Base-by-base conservation (phyloP, 2,113 vertebrate species). In the Hydropotes inermis region DNA sequence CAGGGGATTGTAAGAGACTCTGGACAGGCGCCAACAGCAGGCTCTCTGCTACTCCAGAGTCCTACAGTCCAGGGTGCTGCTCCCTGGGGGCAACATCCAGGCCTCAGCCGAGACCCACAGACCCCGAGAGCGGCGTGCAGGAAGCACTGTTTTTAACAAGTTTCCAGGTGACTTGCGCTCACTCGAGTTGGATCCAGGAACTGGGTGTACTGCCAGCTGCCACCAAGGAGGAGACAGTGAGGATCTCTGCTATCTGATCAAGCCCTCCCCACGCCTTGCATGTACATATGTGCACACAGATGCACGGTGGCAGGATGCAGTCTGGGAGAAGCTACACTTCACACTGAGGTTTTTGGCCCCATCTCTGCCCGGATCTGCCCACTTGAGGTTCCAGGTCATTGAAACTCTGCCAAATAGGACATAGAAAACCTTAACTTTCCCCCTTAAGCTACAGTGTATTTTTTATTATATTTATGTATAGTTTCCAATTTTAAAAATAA, bases 81-180 rank as follows among this genome's bases (percentile, higher is more conserved):
- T 10, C 43, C 19, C 25, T 2, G 39, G 7, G 39, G 1, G 15
- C 1, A 10, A 64, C 33, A 12, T 33, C 61, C n/a, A 5, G 33
- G 54, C 33, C 84, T 60, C 17, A 0, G 45, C 14, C 60, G 5
- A 57, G 27, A 45, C 84, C 27, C 0, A 6, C 0, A 0, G 45
- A 14, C 15, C 39, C 55, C 14, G 1, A 23, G 43, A 58, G 57
- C 2, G 2, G 54, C 45, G 19, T 33, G 64, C 52, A 28, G 54
- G 47, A 64, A 88, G 87, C 25, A 30, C 16, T 21, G 7, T 23
- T 13, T 27, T 16, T 19, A 79, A 55, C 10, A 45, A 1, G 39
- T 14, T 5, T 52, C 47, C 54, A n/a, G n/a, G 74, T 23, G 70
- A 64, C 54, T 54, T 19, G 23, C 0, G 1, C 83, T 36, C 30